Percentiles rank a stretch among this genome's conserved stretches.
Conservation (phyloP, 2,113 vertebrate genomes). For the Pandion haliaetus region DNA sequence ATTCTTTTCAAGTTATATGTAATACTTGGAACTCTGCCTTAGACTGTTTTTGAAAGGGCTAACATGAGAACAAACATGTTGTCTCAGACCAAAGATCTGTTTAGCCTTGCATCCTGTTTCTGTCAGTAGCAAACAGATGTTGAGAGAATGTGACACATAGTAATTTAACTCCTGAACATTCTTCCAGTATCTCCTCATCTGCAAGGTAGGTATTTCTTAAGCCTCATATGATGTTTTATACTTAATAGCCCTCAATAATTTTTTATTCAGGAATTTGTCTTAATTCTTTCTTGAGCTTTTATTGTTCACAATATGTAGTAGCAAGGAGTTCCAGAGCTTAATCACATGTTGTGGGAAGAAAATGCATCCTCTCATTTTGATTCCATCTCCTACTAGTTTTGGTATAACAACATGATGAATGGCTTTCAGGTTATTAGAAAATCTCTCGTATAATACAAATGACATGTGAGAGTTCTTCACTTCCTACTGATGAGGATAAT, state of each 20-base stretch:
- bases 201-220: not conserved
- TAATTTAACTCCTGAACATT: not conserved
- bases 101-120: not conserved
- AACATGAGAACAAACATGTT: not conserved
- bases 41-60: not conserved
- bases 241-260: not conserved
- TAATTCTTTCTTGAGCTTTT: not conserved
- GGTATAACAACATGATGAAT: not conserved
- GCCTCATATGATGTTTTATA: not conserved
- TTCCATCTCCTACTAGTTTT: not conserved
- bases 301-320: not conserved
- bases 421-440: not conserved
- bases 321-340: not conserved
- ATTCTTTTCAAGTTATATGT: not conserved
- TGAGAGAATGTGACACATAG: not conserved
- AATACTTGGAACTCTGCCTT: not conserved
- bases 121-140: not conserved
- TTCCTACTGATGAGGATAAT: not conserved
- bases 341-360: not conserved
- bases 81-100: not conserved
- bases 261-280: not conserved
- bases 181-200: not conserved
- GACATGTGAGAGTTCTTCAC: not conserved
- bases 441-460: not conserved
- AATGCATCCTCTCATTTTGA: not conserved